A percentile compares a stretch with the other conserved stretches of the same genome.
Evolutionary conservation across 2,888 invertebrate species (phyloP).

Genomic region (Siphonodentalium dalli): DNA sequence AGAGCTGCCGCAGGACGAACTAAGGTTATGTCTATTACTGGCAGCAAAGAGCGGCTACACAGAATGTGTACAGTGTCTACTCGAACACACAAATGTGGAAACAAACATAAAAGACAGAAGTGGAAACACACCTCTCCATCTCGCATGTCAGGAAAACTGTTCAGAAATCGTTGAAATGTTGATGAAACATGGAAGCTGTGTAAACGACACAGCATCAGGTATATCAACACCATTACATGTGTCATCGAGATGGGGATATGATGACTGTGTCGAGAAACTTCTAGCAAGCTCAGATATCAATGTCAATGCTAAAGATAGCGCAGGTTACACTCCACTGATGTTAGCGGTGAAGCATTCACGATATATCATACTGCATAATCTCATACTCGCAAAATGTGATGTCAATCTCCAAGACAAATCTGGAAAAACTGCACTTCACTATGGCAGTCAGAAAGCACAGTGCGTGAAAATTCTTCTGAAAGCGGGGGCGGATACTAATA

Average conservation of each 20-base stretch:
- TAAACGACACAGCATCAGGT: constrained; percentile 28
- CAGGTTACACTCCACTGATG: constrained; percentile 52
- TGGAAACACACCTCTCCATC: constrained; percentile 36
- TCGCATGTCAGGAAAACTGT: constrained; percentile 35
- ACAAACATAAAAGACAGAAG: constrained; percentile 30
- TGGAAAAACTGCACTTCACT: constrained; percentile 68
- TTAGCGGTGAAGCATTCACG: constrained; percentile 41
- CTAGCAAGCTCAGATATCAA: constrained; percentile 39
- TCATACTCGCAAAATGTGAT: constrained; percentile 39
- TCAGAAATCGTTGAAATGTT: constrained; percentile 27
- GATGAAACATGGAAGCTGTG: constrained; percentile 26
- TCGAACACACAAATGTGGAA: constrained; percentile 33
- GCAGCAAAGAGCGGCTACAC: constrained; percentile 36
- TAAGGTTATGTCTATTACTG: constrained; percentile 36
- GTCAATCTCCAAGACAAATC: constrained; percentile 49
- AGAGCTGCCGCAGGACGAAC: constrained; percentile 33
- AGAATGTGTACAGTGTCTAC: constrained; percentile 38
- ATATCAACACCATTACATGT: constrained; percentile 42
- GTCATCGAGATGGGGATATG: constrained; percentile 41
- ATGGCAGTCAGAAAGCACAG: constrained; percentile 50
- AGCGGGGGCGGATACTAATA: constrained; percentile 53
- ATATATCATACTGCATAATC: constrained; percentile 30
- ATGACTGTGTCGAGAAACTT: constrained; percentile 39
- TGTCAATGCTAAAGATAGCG: constrained; percentile 41
- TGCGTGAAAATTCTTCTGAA: constrained; percentile 47